Base-by-base conservation (phyloP, 2,888 invertebrate genomes). In the Acanthacorydalis orientalis region DNA sequence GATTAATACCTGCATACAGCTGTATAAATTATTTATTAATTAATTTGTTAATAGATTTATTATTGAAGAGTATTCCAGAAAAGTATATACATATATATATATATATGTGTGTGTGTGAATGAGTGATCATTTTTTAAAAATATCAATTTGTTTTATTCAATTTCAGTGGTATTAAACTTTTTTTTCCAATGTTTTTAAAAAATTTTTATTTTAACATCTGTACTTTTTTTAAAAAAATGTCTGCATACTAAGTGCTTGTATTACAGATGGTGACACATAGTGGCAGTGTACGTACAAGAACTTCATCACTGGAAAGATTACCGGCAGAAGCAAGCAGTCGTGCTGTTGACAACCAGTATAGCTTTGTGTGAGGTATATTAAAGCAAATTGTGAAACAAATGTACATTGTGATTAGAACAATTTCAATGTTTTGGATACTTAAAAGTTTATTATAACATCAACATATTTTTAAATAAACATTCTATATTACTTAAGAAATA, bases 321-420 rank as follows among this genome's bases (percentile, higher is more conserved):
- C 71, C 68, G 53, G 70, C 69, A 54, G 70, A 67, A 52, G 57
- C 62, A 2, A 66, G 65, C 10, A 60, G 62, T 48, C 58, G 87
- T 48, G 88, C 88, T 23, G 76, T 88, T 12, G 88, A 88, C 64
- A 89, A 89, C 67, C 86, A 84, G 54, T 89, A 89, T 66, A 81
- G 80, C 60, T 83, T 78, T 64, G 79, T 80, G 52, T 79, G 68
- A 68, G 23, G 23, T 23, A 23, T 6, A 23, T 23, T 23, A 23
- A 23, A 23, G 23, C 2, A 23, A 23, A 6, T 23, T 23, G 23
- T 23, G 23, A 23, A 23, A 23, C 23, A 23, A 6, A 23, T n/a
- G n/a, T 6, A 23, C 23, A 23, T 23, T 23, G 23, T 23, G 23
- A 23, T 23, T 23, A 4, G 23, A 23, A 23, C 6, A 23, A 23